Percentiles rank a stretch among this genome's conserved stretches.
These are phyloP conservation scores for Gadopsis bispinosus DNA, from an alignment of 2,797 vertebrate genomes.

Conservation along the genomic window DNA sequence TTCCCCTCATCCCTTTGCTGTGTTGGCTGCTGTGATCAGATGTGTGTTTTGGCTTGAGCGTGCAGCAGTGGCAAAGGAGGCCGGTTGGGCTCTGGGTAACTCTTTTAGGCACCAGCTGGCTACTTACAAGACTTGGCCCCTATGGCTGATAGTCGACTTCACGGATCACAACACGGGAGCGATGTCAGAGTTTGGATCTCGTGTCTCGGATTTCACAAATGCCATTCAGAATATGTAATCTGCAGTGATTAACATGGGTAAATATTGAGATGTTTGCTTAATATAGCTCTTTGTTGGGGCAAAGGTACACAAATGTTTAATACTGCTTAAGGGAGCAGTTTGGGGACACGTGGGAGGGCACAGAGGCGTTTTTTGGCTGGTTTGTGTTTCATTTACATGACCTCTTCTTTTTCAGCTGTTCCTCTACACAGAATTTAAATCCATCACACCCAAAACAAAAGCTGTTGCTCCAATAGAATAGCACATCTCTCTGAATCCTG, in stretches of 20 bases:
- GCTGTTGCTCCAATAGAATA: background rate
- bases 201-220: constrained; percentile 34
- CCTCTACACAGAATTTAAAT: background rate
- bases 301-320: constrained; percentile 4
- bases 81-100: constrained; percentile 62
- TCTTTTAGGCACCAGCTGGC: constrained; percentile 66
- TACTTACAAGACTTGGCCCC: constrained; percentile 64
- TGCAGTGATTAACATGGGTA: constrained; percentile 47
- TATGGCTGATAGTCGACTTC: constrained; percentile 27
- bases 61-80: constrained; percentile 39
- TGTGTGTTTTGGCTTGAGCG: constrained; percentile 60
- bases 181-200: constrained; percentile 45
- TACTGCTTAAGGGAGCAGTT: background rate
- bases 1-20: background rate
- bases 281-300: background rate
- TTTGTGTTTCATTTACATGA: background rate
- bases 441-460: background rate
- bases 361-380: background rate
- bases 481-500: background rate
- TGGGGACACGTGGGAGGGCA: background rate
- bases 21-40: constrained; percentile 47
- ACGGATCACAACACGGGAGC: constrained; percentile 44
- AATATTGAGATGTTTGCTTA: constrained; percentile 27
- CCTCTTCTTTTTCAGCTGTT: background rate
- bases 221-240: constrained; percentile 26